Evolutionary conservation across 2,113 vertebrate species (phyloP).

Genomic region (Ceyx melanurus): DNA sequence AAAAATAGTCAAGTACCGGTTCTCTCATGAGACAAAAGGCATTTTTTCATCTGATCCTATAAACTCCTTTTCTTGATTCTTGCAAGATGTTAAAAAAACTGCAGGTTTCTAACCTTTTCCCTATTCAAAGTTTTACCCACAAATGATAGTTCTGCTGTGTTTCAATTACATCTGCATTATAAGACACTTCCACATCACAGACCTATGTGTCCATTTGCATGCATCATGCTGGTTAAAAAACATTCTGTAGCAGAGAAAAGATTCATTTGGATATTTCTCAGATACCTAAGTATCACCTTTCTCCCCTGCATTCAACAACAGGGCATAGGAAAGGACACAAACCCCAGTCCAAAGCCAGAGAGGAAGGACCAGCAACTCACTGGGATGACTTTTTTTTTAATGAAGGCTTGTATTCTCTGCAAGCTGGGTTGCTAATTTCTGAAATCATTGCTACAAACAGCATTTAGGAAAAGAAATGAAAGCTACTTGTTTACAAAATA

Average conservation of each 20-base stretch:
- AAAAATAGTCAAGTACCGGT: background rate
- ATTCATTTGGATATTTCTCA: background rate
- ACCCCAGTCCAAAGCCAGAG: fast-evolving
- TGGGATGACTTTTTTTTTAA: background rate
- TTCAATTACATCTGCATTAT: background rate
- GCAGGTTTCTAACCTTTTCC: background rate
- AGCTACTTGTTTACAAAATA: background rate
- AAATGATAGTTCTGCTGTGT: background rate
- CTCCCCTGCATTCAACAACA: background rate
- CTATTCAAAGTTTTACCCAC: background rate
- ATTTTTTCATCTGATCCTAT: background rate
- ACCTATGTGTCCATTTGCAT: background rate
- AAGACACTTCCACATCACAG: background rate
- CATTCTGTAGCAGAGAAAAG: background rate
- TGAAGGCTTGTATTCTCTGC: background rate
- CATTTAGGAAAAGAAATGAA: background rate
- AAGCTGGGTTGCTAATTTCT: background rate
- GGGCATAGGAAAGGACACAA: background rate
- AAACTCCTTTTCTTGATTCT: background rate
- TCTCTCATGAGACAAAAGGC: background rate
- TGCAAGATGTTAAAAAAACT: background rate
- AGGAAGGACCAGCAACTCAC: background rate
- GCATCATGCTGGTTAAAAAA: background rate
- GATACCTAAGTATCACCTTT: background rate
- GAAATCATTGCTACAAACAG: background rate